Conservation (phyloP, 1,140 invertebrate species). For the Macrobrachium nipponense region DNA sequence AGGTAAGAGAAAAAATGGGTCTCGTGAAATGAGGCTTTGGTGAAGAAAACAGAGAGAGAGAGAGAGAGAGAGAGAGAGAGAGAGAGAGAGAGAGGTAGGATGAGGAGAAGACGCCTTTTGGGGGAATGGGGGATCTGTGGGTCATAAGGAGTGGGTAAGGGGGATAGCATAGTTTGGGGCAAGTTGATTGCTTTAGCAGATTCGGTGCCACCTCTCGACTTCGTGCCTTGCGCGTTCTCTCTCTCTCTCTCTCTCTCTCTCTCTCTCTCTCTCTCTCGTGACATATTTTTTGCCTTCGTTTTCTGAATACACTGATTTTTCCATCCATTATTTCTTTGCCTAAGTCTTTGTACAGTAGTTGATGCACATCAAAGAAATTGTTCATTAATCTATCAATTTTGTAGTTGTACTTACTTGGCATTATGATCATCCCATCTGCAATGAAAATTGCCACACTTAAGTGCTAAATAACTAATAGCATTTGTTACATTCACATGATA, state of each 20-base stretch:
- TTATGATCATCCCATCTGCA: too few relatives aligned
- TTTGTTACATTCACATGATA: too few relatives aligned
- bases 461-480: too few relatives aligned
- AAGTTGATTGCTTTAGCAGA: conserved; percentile 4
- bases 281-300: not conserved
- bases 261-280: conserved; percentile 15
- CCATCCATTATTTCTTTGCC: not conserved
- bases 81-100: not conserved
- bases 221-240: not conserved
- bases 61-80: not conserved
- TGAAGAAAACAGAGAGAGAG: not conserved
- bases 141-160: too few relatives aligned
- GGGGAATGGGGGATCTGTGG: not conserved
- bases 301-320: not conserved
- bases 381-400: too few relatives aligned
- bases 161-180: too few relatives aligned
- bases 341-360: too few relatives aligned
- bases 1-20: not conserved
- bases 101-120: conserved; percentile 6
- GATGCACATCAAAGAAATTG: too few relatives aligned
- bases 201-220: not conserved
- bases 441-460: too few relatives aligned
- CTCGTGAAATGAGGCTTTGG: not conserved
- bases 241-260: conserved; percentile 12
- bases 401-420: too few relatives aligned